These are phyloP conservation scores for Thalassophryne amazonica DNA, from an alignment of 2,797 vertebrate genomes.

Conservation along the genomic window DNA sequence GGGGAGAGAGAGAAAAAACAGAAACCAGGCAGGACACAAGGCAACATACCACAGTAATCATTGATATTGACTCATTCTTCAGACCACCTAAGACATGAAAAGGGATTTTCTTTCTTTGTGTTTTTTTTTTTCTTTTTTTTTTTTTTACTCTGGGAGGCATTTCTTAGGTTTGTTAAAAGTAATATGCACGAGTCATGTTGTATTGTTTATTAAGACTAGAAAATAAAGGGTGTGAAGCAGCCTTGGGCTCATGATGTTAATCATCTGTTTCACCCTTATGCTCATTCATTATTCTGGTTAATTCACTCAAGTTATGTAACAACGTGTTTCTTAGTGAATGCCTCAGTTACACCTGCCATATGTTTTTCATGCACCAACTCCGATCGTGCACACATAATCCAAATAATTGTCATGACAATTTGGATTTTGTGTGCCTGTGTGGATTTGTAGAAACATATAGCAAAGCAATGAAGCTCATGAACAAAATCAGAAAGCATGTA, in stretches of 20 bases:
- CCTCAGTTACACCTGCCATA: background rate
- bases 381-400: background rate
- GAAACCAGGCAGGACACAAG: no score
- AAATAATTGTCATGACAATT: slow-evolving; percentile 5
- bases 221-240: slow-evolving; percentile 6
- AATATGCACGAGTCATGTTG: no score
- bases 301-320: slow-evolving; percentile 6
- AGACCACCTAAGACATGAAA: no score
- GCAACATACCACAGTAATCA: no score
- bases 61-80: no score
- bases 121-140: slow-evolving; percentile 2
- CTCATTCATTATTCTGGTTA: slow-evolving; percentile 29
- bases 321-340: background rate
- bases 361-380: background rate
- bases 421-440: slow-evolving; percentile 2
- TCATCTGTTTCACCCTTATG: slow-evolving; percentile 6
- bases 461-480: no score
- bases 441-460: background rate
- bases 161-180: no score
- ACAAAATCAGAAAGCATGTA: no score
- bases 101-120: no score
- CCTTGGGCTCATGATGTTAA: slow-evolving; percentile 8
- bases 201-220: no score
- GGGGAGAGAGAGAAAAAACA: no score
- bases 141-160: slow-evolving; percentile 4